These are phyloP conservation scores for Temnothorax longispinosus DNA, from an alignment of 1,140 invertebrate genomes.

Conservation along the genomic window DNA sequence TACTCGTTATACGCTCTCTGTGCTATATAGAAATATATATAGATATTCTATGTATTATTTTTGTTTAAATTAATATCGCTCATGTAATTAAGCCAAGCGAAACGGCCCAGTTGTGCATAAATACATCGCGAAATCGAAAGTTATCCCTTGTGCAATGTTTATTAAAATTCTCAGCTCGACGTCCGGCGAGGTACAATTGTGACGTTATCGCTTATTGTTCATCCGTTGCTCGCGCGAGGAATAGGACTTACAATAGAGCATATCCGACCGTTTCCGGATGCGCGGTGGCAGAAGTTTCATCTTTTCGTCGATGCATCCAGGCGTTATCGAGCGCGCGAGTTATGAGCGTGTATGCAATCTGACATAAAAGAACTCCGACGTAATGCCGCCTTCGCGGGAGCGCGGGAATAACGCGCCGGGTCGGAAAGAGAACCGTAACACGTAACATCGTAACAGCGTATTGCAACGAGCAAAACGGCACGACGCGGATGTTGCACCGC, in stretches of 20 bases:
- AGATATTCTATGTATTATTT: background rate
- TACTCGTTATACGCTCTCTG: background rate
- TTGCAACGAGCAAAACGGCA: constrained; percentile 38
- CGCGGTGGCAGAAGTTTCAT: background rate
- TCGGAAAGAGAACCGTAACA: background rate
- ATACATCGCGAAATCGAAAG: background rate
- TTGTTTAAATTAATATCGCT: constrained; percentile 43
- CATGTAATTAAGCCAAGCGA: constrained; percentile 1
- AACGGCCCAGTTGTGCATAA: background rate
- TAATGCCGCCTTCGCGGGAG: background rate
- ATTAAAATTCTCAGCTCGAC: background rate
- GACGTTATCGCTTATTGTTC: background rate
- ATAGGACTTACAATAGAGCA: background rate
- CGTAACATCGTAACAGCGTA: background rate
- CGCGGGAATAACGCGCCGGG: background rate
- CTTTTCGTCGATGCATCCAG: background rate
- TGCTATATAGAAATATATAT: background rate
- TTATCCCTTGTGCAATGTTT: background rate
- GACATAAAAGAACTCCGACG: background rate
- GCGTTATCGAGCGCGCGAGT: background rate
- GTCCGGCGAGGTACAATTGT: background rate
- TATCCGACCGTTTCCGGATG: background rate
- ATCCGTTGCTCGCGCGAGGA: background rate
- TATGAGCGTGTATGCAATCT: background rate
- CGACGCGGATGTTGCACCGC: constrained; percentile 59